These are phyloP conservation scores for Enteromius argenteus DNA, from an alignment of 2,797 vertebrate species.

Conservation along the genomic window DNA sequence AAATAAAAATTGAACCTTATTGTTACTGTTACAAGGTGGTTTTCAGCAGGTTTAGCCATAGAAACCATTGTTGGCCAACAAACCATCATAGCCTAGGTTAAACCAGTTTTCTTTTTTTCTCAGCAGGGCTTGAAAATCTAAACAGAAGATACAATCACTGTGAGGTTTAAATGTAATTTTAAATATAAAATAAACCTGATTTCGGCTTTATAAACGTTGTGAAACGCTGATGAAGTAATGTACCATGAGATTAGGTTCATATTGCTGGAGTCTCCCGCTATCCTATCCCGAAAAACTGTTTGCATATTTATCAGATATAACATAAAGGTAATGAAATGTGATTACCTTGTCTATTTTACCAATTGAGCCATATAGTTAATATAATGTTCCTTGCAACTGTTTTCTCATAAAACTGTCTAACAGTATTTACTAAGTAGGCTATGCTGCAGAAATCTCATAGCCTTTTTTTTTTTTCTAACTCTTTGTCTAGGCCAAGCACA, in stretches of 20 bases:
- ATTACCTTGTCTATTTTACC: slow-evolving; percentile 3
- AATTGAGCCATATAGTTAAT: neutral
- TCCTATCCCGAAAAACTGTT: neutral
- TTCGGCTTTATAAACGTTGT: neutral
- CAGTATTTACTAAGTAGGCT: neutral
- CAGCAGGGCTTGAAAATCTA: neutral
- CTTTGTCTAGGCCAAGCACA: neutral
- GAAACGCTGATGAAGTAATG: neutral
- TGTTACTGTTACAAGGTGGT: neutral
- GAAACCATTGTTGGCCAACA: neutral
- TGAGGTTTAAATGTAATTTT: neutral
- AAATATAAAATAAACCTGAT: neutral
- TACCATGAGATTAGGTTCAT: neutral
- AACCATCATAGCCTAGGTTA: neutral
- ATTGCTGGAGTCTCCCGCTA: neutral
- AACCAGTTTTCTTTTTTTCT: neutral
- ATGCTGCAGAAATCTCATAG: neutral
- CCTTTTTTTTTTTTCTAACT: neutral
- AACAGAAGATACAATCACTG: neutral
- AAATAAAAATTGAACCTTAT: neutral
- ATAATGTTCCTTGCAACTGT: neutral
- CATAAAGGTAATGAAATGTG: neutral
- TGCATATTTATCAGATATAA: slow-evolving; percentile 21
- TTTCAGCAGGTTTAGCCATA: neutral
- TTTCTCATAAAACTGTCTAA: neutral